A percentile compares a stretch with the other conserved stretches of the same genome.
phyloP scores from a whole-genome alignment of 2,888 invertebrate genomes.

The Theristus sp. region DNA sequence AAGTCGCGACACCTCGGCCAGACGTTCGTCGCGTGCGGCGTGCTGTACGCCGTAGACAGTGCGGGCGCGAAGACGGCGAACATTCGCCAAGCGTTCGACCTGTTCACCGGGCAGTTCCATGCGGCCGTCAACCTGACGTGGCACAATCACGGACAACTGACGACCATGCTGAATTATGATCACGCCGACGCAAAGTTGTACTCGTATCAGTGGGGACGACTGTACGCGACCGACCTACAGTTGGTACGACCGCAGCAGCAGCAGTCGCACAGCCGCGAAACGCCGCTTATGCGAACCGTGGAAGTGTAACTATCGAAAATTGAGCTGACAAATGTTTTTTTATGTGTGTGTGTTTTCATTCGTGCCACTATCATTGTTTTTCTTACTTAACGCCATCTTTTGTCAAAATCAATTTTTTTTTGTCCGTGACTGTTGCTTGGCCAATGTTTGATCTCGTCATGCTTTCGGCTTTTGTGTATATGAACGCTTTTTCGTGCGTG shows the following conservation, averaged over 20 bases:
- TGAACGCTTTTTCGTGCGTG: no score
- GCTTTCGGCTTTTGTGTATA: no score
- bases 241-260: neutral
- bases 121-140: slow-evolving; percentile 45
- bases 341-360: neutral
- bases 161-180: slow-evolving; percentile 50
- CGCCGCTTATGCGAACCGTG: no score
- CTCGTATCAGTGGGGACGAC: neutral
- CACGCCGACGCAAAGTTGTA: slow-evolving; percentile 1
- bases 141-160: slow-evolving; percentile 71
- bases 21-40: slow-evolving; percentile 86
- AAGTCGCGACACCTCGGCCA: slow-evolving; percentile 35
- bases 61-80: slow-evolving; percentile 57
- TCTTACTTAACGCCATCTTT: neutral
- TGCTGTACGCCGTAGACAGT: slow-evolving; percentile 73
- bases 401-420: neutral
- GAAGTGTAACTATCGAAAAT: neutral
- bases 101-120: slow-evolving; percentile 58
- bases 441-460: no score
- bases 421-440: no score
- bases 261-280: neutral
- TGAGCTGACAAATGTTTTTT: neutral
- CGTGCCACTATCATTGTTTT: neutral
- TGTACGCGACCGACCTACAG: neutral
- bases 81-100: slow-evolving; percentile 66